Evolutionary conservation across 2,888 invertebrate genomes (phyloP).

Genomic region (Teleogryllus oceanicus): DNA sequence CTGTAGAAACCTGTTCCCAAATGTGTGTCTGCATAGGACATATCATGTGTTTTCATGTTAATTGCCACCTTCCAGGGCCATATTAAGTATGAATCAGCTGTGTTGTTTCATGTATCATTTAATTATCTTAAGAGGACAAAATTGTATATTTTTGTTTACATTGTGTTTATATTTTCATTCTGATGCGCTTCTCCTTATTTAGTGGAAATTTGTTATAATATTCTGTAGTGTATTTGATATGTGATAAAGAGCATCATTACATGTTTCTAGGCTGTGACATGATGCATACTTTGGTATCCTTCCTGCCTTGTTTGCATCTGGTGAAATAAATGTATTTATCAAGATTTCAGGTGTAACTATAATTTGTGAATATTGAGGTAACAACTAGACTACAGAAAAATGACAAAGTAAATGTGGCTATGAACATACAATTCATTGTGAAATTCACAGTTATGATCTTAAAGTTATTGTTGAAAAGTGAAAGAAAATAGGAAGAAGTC

Average conservation of each 20-base stretch:
- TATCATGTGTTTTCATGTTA: no score
- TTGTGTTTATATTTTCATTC: background rate
- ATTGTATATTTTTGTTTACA: background rate
- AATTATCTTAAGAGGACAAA: background rate
- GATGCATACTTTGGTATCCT: background rate
- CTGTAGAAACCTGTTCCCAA: no score
- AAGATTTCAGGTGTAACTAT: background rate
- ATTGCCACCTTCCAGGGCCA: no score
- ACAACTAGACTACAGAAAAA: no score
- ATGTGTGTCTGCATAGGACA: no score
- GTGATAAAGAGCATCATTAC: background rate
- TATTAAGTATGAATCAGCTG: no score
- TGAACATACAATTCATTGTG: no score
- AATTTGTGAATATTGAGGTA: background rate
- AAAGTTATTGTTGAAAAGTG: no score
- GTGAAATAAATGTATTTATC: background rate
- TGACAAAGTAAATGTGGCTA: no score
- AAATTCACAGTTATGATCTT: no score
- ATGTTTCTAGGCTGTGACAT: conserved; percentile 1
- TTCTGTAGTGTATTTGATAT: background rate
- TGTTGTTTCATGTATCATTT: background rate
- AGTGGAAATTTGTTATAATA: background rate
- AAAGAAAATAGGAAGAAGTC: no score
- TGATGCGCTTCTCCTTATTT: background rate
- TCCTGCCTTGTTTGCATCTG: background rate